phyloP scores from a whole-genome alignment of 2,888 invertebrate genomes.

The Mesorhabditis belari region DNA sequence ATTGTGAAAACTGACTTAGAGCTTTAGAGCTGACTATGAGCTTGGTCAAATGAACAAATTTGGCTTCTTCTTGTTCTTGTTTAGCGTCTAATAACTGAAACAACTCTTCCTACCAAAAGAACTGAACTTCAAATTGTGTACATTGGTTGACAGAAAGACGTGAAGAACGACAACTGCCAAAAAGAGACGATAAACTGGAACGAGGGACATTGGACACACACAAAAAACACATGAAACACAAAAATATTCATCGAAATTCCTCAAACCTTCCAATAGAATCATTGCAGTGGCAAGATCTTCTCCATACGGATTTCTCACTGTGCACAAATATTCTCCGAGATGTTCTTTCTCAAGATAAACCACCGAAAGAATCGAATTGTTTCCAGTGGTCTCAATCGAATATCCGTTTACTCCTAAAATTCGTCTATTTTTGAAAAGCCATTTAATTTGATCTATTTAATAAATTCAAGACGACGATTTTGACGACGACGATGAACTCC shows the following conservation, averaged over 20 bases:
- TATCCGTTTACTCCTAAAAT: slow-evolving; percentile 24
- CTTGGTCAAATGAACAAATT: no score
- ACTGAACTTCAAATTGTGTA: no score
- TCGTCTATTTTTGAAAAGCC: not conserved
- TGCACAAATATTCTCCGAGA: slow-evolving; percentile 43
- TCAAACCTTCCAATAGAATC: slow-evolving; percentile 40
- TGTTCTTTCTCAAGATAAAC: slow-evolving; percentile 30
- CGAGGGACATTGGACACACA: not conserved
- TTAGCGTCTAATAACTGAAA: no score
- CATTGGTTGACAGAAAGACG: not conserved
- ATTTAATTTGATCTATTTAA: no score
- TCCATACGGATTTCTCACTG: slow-evolving; percentile 41
- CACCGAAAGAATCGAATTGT: slow-evolving; percentile 26
- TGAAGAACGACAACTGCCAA: not conserved
- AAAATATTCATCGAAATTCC: no score
- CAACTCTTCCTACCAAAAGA: no score
- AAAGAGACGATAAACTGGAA: not conserved
- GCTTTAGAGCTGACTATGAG: no score
- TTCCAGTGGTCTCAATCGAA: slow-evolving; percentile 19
- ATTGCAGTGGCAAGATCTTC: slow-evolving; percentile 44
- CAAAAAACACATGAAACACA: not conserved
- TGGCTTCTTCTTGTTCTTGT: no score
- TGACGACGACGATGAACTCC: no score
- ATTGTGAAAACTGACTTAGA: no score
- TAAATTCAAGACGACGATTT: no score